A percentile compares a stretch with the other conserved stretches of the same genome.
Evolutionary conservation across 2,113 vertebrate species (phyloP).

Genomic region (Pycnonotus jocosus): DNA sequence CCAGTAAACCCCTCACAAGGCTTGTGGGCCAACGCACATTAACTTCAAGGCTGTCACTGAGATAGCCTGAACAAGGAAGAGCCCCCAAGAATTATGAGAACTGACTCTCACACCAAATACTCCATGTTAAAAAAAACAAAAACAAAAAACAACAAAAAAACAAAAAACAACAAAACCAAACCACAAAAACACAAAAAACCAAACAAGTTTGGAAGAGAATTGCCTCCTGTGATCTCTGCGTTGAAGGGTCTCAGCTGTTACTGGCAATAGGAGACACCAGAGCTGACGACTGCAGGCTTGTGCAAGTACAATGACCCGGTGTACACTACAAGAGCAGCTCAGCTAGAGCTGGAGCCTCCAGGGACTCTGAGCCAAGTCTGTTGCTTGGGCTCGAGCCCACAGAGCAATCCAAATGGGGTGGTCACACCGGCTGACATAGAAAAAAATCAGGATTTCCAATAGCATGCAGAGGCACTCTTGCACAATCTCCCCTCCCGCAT

Average conservation of each 20-base stretch:
- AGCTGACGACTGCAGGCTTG: background rate
- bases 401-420: background rate
- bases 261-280: background rate
- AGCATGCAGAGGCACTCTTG: background rate
- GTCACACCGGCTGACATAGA: accelerated
- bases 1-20: background rate
- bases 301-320: background rate
- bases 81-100: background rate
- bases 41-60: background rate
- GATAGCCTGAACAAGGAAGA: background rate
- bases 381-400: background rate
- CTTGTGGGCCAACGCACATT: background rate
- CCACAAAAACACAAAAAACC: no score
- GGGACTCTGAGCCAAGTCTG: background rate
- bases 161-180: no score
- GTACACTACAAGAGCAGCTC: background rate
- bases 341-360: background rate
- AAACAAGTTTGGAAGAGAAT: background rate
- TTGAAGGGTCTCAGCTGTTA: background rate
- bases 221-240: background rate
- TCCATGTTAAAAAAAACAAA: background rate
- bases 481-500: background rate
- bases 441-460: background rate
- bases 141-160: no score
- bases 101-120: background rate